Base-by-base conservation (phyloP, 2,113 vertebrate species). In the Malurus alboscapulatus region DNA sequence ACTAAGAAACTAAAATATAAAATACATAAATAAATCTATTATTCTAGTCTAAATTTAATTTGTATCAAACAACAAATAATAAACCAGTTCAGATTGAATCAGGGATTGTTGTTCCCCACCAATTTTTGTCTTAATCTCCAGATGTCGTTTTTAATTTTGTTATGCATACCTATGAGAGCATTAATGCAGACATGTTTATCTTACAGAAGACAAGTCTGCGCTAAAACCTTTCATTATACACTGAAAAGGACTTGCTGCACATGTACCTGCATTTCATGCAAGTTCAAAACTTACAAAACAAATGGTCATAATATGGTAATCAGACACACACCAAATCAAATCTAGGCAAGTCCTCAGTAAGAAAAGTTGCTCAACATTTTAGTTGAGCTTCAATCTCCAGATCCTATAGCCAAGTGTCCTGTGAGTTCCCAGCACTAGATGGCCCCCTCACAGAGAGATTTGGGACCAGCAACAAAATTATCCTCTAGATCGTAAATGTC, bases 341-440 rank as follows among this genome's bases (percentile, higher is more conserved):
- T 16, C 24, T 13, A 76, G 42, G n/a, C 20, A 79, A 84, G 42
- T 22, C 54, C 50, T 20, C 1, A 1, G 25, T 26, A 79, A 81
- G 53, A n/a, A 54, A 86, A 71, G 18, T 8, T 73, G 26, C 42
- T 59, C 48, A 66, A 9, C n/a, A 20, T 57, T 87, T 79, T 29
- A 42, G 18, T 53, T n/a, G n/a, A n/a, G 50, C 32, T 76, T 75
- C 40, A 14, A 2, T 24, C 34, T 65, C 61, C 29, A 86, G 47
- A 26, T 50, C 17, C 36, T 71, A 25, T 0, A 78, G 68, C 17
- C 27, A 74, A 84, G 47, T 3, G 11, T 8, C 5, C 51, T 53
- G 42, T 61, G 42, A 84, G 15, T 68, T 77, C 59, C 84, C 34
- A 80, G 92, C 95, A 90, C 90, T 81, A 95, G 91, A 92, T 94